These are phyloP conservation scores for Toxotes lorentzi DNA, from an alignment of 2,797 vertebrate species.

Conservation along the genomic window DNA sequence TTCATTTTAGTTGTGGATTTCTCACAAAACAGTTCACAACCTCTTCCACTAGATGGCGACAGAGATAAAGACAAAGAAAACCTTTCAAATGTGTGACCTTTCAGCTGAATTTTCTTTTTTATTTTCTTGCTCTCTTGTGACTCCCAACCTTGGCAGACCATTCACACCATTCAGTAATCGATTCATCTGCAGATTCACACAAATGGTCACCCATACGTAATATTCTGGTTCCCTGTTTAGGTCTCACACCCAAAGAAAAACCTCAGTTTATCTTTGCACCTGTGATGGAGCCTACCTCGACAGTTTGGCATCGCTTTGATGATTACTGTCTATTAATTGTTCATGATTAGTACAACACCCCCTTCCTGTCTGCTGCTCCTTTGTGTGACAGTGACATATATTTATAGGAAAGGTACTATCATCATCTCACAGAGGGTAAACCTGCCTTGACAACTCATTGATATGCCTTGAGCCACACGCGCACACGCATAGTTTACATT, in stretches of 20 bases:
- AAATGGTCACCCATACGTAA: neutral
- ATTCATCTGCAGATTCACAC: conserved; percentile 20
- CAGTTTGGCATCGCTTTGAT: conserved; percentile 32
- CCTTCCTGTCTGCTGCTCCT: conserved; percentile 29
- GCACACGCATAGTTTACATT: conserved; percentile 14
- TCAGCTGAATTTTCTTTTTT: neutral
- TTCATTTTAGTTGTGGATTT: neutral
- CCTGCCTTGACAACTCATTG: conserved; percentile 30
- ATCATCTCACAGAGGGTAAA: conserved; percentile 14
- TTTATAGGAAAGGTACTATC: conserved; percentile 49
- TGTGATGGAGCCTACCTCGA: conserved; percentile 5
- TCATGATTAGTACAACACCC: conserved; percentile 52
- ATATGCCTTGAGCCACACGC: conserved; percentile 18
- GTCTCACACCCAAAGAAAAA: neutral
- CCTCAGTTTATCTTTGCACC: neutral
- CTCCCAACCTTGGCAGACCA: neutral
- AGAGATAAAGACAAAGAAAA: conserved; percentile 57
- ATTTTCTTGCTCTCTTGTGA: neutral
- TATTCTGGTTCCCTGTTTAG: conserved; percentile 14
- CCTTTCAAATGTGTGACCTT: conserved; percentile 18
- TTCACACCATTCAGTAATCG: neutral
- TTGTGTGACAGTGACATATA: conserved; percentile 37
- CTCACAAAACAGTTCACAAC: conserved; percentile 2
- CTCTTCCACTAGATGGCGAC: conserved; percentile 80
- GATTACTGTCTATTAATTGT: conserved; percentile 50